Conservation (phyloP, 2,113 vertebrate species). For the Poeciliopsis retropinna region DNA sequence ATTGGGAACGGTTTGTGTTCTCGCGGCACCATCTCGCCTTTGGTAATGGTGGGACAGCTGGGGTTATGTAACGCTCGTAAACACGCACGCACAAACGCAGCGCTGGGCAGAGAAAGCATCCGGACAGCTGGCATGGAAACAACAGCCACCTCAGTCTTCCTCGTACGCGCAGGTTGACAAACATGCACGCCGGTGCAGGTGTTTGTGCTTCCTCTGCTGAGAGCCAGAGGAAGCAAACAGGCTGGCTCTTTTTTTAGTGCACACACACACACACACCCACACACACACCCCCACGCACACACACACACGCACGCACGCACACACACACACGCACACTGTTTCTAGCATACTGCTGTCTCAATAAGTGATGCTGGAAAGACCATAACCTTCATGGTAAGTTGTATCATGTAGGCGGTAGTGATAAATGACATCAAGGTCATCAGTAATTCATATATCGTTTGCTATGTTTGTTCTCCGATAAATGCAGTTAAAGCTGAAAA, state of each 20-base stretch:
- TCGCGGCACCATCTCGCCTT: constrained; percentile 40
- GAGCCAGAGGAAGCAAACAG: constrained; percentile 70
- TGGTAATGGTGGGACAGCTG: constrained; percentile 67
- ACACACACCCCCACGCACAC: too few relatives aligned
- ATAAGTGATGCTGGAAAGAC: neutral
- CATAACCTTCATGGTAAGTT: neutral
- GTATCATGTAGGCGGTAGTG: neutral
- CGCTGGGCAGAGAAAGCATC: constrained; percentile 69
- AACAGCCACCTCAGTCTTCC: constrained; percentile 74
- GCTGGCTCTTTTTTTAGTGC: constrained; percentile 50
- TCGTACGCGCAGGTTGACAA: constrained; percentile 19
- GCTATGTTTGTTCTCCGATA: neutral
- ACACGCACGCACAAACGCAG: constrained; percentile 30
- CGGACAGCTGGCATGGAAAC: constrained; percentile 74
- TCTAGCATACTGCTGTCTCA: neutral
- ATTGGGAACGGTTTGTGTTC: constrained; percentile 29
- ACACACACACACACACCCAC: neutral
- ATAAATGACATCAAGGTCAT: neutral
- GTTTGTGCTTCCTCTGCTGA: constrained; percentile 67
- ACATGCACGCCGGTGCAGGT: constrained; percentile 60
- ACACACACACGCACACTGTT: neutral
- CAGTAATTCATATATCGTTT: neutral
- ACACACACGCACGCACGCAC: too few relatives aligned
- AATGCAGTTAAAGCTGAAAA: neutral
- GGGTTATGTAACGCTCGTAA: constrained; percentile 27